phyloP scores from a whole-genome alignment of 2,888 invertebrate species.

The Cylindroiulus punctatus region DNA sequence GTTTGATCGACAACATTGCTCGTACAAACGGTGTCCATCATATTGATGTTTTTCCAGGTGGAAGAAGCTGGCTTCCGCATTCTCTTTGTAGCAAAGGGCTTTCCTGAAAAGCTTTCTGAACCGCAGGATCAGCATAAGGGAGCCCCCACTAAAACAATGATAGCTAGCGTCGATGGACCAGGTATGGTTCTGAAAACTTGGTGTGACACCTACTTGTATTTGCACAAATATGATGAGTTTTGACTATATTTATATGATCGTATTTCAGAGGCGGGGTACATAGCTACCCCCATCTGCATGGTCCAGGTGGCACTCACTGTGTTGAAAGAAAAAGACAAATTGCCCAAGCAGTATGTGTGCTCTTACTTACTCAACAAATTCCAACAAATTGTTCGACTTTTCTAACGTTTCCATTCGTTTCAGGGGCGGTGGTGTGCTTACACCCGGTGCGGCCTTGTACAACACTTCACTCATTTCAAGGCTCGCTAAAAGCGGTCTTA shows the following conservation, averaged over 20 bases:
- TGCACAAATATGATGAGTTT: neutral
- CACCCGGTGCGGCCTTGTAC: conserved; percentile 86
- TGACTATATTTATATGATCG: neutral
- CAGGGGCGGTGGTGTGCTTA: conserved; percentile 85
- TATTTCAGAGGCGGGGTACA: conserved; percentile 79
- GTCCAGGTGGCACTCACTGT: conserved; percentile 79
- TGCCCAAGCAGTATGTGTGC: conserved; percentile 79
- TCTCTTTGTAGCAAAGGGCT: conserved; percentile 14
- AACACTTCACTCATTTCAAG: conserved; percentile 81
- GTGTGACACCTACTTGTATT: neutral
- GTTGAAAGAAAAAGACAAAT: conserved; percentile 77
- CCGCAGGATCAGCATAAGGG: neutral
- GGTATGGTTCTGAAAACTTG: conserved; percentile 56
- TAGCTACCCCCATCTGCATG: conserved; percentile 79
- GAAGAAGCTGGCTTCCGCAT: conserved; percentile 48
- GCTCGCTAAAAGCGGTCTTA: conserved; percentile 74
- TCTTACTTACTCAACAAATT: neutral
- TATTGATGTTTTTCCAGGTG: neutral
- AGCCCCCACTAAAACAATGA: conserved; percentile 7
- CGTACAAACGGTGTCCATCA: too few relatives aligned
- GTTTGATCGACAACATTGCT: too few relatives aligned
- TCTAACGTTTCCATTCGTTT: conserved; percentile 63
- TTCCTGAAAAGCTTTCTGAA: neutral
- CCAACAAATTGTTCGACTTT: neutral
- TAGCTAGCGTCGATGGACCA: conserved; percentile 27